Base-by-base conservation (phyloP, 2,797 vertebrate genomes). In the Calcarius lapponicus region DNA sequence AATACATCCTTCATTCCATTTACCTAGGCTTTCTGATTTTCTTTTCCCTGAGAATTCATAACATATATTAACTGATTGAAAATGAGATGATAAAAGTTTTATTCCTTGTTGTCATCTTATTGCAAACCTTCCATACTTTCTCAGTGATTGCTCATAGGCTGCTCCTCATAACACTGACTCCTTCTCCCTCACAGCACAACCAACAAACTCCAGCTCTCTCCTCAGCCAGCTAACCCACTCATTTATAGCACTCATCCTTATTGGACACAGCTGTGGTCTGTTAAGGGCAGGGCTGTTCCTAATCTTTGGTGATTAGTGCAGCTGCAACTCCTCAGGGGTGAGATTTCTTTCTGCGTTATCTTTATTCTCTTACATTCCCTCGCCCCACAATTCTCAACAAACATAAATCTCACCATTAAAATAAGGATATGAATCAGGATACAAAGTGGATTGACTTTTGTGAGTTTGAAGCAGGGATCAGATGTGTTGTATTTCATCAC, bases 101-200 rank as follows among this genome's bases (percentile, higher is more conserved):
- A 34, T 15, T 61, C 19, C 1, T 5, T 54, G 4, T 14, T 32
- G 2, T 20, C 53, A 54, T 9, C 13, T 21, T 21, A 21, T 14
- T 21, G 6, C 31, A 54, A 21, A 21, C 19, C 9, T 32, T 13
- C 53, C 19, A 54, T 32, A 32, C 19, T 9, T 14, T 32, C 53
- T 54, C 19, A 9, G 9, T 9, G 19, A 32, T 6, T 14, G 13
- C 2, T 14, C 31, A 32, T 6, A 1, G 2, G 13, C 19, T 21
- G 4, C 31, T 32, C 13, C 31, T 13, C 8, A 21, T 8, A 53
- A 18, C 48, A 25, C 13, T 14, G 2, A 48, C 47, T 24, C 21
- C 22, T 24, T 24, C 22, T 14, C 7, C 12, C 12, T 7, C 45
- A 13, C 45, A 48, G 7, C 28, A 32, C 29, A 53, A 12, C 7